phyloP scores from a whole-genome alignment of 2,797 vertebrate species.

The Premnoplex brunnescens region DNA sequence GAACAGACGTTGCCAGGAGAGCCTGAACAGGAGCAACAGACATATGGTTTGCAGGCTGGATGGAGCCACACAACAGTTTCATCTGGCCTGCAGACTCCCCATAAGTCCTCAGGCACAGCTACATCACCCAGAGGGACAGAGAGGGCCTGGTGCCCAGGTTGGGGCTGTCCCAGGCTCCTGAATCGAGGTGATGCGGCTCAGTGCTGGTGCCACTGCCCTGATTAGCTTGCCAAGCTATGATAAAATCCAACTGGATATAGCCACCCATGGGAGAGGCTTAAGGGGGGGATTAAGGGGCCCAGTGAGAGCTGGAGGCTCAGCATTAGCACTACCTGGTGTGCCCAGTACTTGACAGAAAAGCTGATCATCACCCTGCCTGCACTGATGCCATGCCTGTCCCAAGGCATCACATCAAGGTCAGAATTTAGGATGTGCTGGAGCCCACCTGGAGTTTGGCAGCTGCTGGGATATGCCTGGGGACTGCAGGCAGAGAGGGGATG shows the following conservation, averaged over 20 bases:
- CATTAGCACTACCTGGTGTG: neutral
- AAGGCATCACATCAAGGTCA: neutral
- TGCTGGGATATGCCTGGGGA: neutral
- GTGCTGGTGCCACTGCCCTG: fast-evolving
- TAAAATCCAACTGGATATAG: constrained; percentile 16
- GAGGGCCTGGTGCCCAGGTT: neutral
- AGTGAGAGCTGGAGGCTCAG: neutral
- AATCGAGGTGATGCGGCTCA: fast-evolving
- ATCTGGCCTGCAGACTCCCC: neutral
- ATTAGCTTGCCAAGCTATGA: neutral
- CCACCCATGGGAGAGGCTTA: neutral
- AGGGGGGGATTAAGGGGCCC: constrained; percentile 24
- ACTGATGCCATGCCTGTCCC: fast-evolving
- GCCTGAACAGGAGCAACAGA: neutral
- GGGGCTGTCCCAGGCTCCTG: neutral
- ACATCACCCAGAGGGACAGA: neutral
- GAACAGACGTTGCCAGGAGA: neutral
- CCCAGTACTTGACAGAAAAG: neutral
- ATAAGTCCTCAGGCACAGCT: neutral
- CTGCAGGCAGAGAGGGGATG: neutral
- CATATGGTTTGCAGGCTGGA: constrained; percentile 5
- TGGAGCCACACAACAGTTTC: neutral
- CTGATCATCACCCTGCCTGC: neutral
- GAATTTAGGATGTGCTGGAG: neutral
- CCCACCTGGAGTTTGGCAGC: neutral